Evolutionary conservation across 2,888 invertebrate species (phyloP).

Genomic region (Drosophila formosana): DNA sequence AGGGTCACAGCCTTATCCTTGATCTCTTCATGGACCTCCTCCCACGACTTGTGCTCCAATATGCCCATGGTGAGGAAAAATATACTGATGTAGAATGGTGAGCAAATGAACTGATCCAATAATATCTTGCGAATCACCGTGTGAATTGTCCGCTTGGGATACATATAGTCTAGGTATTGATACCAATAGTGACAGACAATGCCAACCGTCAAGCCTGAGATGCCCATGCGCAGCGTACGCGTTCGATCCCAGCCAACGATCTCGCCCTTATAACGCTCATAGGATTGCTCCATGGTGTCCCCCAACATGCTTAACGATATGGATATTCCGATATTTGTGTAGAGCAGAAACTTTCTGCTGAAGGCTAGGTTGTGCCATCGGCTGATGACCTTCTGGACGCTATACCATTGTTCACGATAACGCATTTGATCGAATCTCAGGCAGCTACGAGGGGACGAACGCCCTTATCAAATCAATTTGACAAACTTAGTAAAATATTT

Average conservation of each 20-base stretch:
- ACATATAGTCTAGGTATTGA: slow-evolving; percentile 88
- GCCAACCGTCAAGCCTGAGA: slow-evolving; percentile 92
- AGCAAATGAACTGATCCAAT: slow-evolving; percentile 92
- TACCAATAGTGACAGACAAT: slow-evolving; percentile 95
- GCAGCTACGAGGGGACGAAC: background rate
- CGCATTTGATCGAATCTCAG: slow-evolving; percentile 27
- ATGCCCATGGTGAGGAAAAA: slow-evolving; percentile 91
- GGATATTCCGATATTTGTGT: slow-evolving; percentile 92
- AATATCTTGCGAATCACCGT: slow-evolving; percentile 91
- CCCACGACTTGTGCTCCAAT: slow-evolving; percentile 88
- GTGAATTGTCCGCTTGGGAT: slow-evolving; percentile 88
- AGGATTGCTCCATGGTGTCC: slow-evolving; percentile 92
- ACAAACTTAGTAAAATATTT: slow-evolving; percentile 10
- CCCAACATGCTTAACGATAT: slow-evolving; percentile 90
- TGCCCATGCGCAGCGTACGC: slow-evolving; percentile 91
- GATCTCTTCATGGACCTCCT: slow-evolving; percentile 89
- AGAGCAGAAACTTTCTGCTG: slow-evolving; percentile 88
- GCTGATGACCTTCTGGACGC: slow-evolving; percentile 10
- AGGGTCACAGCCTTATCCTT: slow-evolving; percentile 90
- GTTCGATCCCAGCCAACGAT: slow-evolving; percentile 86
- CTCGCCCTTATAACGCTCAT: slow-evolving; percentile 88
- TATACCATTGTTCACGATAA: slow-evolving; percentile 24
- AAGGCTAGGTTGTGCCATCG: slow-evolving; percentile 85
- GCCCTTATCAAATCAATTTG: slow-evolving; percentile 27
- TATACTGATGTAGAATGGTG: slow-evolving; percentile 90